Conservation (phyloP, 2,888 invertebrate species). For the Tetranychus truncatus region DNA sequence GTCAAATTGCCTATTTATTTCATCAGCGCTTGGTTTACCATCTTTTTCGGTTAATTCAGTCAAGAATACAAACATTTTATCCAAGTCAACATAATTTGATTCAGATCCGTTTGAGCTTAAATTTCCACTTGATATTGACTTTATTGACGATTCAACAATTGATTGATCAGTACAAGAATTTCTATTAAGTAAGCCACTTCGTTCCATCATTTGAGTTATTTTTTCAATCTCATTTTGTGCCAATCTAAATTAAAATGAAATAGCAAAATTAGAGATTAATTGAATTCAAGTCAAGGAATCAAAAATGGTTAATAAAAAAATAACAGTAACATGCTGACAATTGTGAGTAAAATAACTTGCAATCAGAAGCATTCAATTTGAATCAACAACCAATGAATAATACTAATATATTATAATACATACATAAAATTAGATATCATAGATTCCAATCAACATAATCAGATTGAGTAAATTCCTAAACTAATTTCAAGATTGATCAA, state of each 20-base stretch:
- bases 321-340: neutral
- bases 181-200: conserved; percentile 34
- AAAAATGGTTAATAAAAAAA: neutral
- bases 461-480: too few relatives aligned
- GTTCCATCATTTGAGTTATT: conserved; percentile 51
- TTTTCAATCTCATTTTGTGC: conserved; percentile 40
- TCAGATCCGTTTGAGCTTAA: conserved; percentile 9
- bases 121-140: neutral
- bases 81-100: conserved; percentile 47
- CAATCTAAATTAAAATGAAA: conserved; percentile 22
- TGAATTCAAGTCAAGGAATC: neutral
- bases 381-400: too few relatives aligned
- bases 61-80: conserved; percentile 72
- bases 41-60: conserved; percentile 47
- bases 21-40: conserved; percentile 8
- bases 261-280: neutral
- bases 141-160: neutral
- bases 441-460: too few relatives aligned
- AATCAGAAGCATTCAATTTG: too few relatives aligned
- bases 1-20: conserved; percentile 21
- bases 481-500: too few relatives aligned
- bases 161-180: neutral
- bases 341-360: too few relatives aligned
- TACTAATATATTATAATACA: too few relatives aligned
- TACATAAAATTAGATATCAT: too few relatives aligned